Base-by-base conservation (phyloP, 2,888 invertebrate species). In the Andricus quercusramuli region DNA sequence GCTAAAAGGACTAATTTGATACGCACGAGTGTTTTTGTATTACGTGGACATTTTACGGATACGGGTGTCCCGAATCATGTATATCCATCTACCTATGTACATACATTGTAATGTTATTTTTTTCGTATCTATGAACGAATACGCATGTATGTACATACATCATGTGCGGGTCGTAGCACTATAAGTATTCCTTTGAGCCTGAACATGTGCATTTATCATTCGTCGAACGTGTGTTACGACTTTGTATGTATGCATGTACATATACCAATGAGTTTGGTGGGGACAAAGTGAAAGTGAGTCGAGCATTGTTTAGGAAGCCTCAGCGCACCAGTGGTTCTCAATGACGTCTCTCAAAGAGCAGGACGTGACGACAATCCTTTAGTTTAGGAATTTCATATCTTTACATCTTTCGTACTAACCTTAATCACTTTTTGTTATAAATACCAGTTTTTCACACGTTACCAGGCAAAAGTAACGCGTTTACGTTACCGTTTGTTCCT, bases 291-390 rank as follows among this genome's bases (percentile, higher is more conserved):
- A 92, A 92, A 92, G 92, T 92, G 90, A 92, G 90, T 89, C 90
- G 89, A 88, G 91, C 88, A 92, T 92, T 92, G 92, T 92, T 92
- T 92, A 91, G 92, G 92, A 92, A 92, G 92, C 90, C 90, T 90
- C 91, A 84, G 87, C 79, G 77, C 78, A 83, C 79, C 91, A 92
- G 92, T 89, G 92, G 88, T 87, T 90, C 91, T 91, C 92, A 92
- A 83, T 56, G 51, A 29, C n/a, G 3, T 4, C 11, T 74, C 32
- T 32, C 51, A 51, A n/a, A 56, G 20, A 70, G 13, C 56, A 74
- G 56, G n/a, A 56, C 20, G 44, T 68, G 68, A 62, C 25, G 62
- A 62, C 62, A 62, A 62, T 62, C 62, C 62, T 62, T 62, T 62
- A 17, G 5, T 62, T 62, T 62, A 62, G 25, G 62, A 62, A 62